Evolutionary conservation across 2,797 vertebrate species (phyloP), one percentile per base, ranked within the genome.

Genomic region (Manis javanica): DNA sequence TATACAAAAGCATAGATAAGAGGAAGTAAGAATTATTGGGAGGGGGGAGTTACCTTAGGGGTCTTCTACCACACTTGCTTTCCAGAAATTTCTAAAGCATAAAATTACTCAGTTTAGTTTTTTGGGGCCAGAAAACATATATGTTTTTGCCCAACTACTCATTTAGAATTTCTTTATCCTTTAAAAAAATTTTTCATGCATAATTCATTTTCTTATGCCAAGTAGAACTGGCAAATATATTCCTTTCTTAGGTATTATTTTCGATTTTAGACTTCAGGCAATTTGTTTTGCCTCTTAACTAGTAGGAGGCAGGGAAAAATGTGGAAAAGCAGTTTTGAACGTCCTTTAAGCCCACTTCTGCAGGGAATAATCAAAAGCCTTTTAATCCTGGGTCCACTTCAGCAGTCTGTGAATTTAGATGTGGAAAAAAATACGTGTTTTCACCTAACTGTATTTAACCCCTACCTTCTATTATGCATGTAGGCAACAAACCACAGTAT

Each of bases 121-220:
- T 94, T 66, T 49, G 74, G n/a, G 53, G n/a, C 82, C 53, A 49
- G 69, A 77, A 63, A 29, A 55, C 46, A 59, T 37, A n/a, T 16
- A 31, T 68, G 13, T 69, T 77, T 79, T 88, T 85, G 75, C 66
- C 92, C 12, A 89, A 68, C 39, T 31, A 46, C 75, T 79, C 66
- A 94, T 71, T 94, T 96, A 55, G 71, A 77, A 85, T 92, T 82
- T 91, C 15, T 77, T 83, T 96, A 66, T 81, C 78, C 79, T 90
- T 46, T 16, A 90, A 77, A 93, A 94, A 94, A 94, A 24, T 68
- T 79, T 93, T 89, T 78, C 68, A 94, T 91, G 39, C 10, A 74
- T 91, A 86, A 94, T 95, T 93, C 31, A 95, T 95, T 92, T 96
- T 89, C 31, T 90, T 91, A 88, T 79, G 49, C 29, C 77, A 94